Percentiles rank a stretch among this genome's conserved stretches.
Conservation (phyloP, 2,113 vertebrate species). For the Lampris megalopsis region DNA sequence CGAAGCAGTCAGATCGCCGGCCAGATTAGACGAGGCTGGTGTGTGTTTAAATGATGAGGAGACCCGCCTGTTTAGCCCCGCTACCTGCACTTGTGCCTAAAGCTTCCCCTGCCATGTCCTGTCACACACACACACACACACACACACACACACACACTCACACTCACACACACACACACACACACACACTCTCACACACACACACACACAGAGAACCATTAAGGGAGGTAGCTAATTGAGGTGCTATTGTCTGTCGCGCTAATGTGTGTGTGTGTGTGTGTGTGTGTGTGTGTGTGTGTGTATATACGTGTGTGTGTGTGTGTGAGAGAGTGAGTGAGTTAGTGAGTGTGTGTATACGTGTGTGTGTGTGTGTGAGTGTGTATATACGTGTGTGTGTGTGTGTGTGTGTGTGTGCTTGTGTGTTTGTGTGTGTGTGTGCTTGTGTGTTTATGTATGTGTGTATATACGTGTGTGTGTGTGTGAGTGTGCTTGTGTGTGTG, state of each 20-base stretch:
- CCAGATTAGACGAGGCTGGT: constrained; percentile 49
- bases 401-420: neutral
- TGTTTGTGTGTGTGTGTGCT: neutral
- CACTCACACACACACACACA: no score
- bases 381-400: neutral
- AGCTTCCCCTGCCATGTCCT: constrained; percentile 67
- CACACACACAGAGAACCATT: no score
- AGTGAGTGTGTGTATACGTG: constrained; percentile 3
- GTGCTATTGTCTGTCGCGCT: constrained; percentile 17
- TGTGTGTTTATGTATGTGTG: no score
- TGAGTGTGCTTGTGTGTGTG: no score
- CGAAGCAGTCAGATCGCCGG: constrained; percentile 48
- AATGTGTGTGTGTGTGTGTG: constrained; percentile 16
- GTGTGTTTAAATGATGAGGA: constrained; percentile 68
- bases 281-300: constrained; percentile 4
- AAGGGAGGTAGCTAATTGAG: constrained; percentile 2
- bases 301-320: neutral
- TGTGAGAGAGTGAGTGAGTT: neutral
- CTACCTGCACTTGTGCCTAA: constrained; percentile 69
- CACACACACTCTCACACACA: no score
- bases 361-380: neutral
- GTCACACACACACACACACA: constrained; percentile 26
- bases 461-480: neutral
- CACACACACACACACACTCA: no score
- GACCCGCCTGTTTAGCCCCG: constrained; percentile 66